phyloP scores from a whole-genome alignment of 2,888 invertebrate genomes.

The Caenorhabditis sinica region DNA sequence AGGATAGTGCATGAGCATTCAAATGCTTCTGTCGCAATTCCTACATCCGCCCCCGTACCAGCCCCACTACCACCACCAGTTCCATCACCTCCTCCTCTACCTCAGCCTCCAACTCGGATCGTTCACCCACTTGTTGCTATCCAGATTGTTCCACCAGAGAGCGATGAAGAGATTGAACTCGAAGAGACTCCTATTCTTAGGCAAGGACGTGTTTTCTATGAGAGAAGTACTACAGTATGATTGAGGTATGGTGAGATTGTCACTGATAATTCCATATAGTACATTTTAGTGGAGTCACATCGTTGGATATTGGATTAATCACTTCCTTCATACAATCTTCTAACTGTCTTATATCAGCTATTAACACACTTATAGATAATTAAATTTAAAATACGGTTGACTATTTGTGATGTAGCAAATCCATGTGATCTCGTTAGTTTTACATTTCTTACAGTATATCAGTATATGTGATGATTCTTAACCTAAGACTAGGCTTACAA shows the following conservation, averaged over 20 bases:
- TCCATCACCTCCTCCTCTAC: not conserved
- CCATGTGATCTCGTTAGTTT: too few relatives aligned
- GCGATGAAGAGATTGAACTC: not conserved
- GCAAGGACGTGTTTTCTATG: not conserved
- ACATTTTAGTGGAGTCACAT: too few relatives aligned
- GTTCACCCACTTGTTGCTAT: slow-evolving; percentile 6
- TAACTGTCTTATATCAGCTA: too few relatives aligned
- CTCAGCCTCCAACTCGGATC: not conserved
- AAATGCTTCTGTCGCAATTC: not conserved
- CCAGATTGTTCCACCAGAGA: slow-evolving; percentile 4
- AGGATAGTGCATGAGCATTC: slow-evolving; percentile 30
- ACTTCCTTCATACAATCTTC: too few relatives aligned
- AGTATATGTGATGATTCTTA: too few relatives aligned
- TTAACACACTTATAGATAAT: too few relatives aligned
- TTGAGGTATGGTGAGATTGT: not conserved
- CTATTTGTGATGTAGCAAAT: too few relatives aligned
- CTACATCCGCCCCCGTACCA: not conserved
- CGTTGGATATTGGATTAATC: too few relatives aligned
- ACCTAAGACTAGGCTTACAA: too few relatives aligned
- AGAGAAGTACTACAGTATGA: not conserved
- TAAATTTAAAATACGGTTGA: too few relatives aligned
- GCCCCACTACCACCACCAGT: not conserved
- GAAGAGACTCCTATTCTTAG: slow-evolving; percentile 18
- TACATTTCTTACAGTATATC: too few relatives aligned
- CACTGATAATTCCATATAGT: too few relatives aligned